Evolutionary conservation across 2,797 vertebrate genomes (phyloP).

Genomic region (Characodon lateralis): DNA sequence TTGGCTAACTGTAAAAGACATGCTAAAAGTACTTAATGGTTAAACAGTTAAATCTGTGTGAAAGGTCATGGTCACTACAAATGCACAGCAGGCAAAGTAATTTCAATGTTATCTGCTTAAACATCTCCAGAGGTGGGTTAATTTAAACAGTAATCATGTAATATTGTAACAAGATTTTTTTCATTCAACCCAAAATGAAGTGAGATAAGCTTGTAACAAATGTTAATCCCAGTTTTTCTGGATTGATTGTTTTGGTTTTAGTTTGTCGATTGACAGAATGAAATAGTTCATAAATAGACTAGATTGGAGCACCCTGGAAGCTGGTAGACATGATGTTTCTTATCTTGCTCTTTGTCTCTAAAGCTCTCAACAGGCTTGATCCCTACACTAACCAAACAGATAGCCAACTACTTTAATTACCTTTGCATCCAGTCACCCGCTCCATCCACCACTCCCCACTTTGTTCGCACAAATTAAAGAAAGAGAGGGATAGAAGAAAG

Average conservation of each 20-base stretch:
- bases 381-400: slow-evolving; percentile 82
- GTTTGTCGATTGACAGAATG: slow-evolving; percentile 50
- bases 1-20: neutral
- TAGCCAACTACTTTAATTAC: slow-evolving; percentile 86
- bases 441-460: slow-evolving; percentile 73
- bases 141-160: slow-evolving; percentile 59
- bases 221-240: slow-evolving; percentile 54
- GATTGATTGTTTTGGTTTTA: slow-evolving; percentile 54
- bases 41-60: neutral
- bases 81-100: slow-evolving; percentile 27
- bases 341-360: slow-evolving; percentile 68
- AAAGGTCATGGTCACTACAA: neutral
- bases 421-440: slow-evolving; percentile 82
- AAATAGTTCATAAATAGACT: slow-evolving; percentile 68
- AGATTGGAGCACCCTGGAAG: slow-evolving; percentile 63
- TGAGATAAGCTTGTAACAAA: slow-evolving; percentile 66
- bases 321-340: slow-evolving; percentile 67
- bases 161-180: slow-evolving; percentile 63
- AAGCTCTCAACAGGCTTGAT: slow-evolving; percentile 71
- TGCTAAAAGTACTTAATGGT: neutral
- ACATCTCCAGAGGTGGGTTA: slow-evolving; percentile 48
- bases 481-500: slow-evolving; percentile 72
- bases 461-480: slow-evolving; percentile 76
- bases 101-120: slow-evolving; percentile 38
- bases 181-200: slow-evolving; percentile 67